Base-by-base conservation (phyloP, 1,140 invertebrate species). In the Zaprionus inermis region DNA sequence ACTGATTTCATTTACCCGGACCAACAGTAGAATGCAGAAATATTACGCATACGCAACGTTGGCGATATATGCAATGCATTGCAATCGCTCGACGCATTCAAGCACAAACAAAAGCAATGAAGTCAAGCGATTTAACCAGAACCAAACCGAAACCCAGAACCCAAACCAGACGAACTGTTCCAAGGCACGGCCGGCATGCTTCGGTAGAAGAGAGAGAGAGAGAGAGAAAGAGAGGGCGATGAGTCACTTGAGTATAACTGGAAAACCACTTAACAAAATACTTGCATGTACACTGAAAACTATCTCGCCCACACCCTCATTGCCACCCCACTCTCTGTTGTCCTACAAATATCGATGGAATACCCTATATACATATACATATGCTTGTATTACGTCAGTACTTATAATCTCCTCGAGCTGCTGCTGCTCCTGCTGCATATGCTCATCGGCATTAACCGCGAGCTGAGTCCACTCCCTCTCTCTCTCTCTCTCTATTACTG, bases 201-300 rank as follows among this genome's bases (percentile, higher is more conserved):
- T n/a, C n/a, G n/a, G n/a, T n/a, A n/a, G n/a, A n/a, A n/a, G n/a
- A n/a, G n/a, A n/a, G n/a, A n/a, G n/a, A n/a, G n/a, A n/a, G n/a
- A n/a, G n/a, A n/a, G n/a, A n/a, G n/a, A n/a, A n/a, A n/a, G n/a
- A n/a, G n/a, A n/a, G 55, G 18, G 18, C 3, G 44, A 9, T 49
- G 44, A 22, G n/a, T 49, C 56, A 44, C 64, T 72, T 68, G 11
- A 60, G n/a, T 30, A 38, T 28, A 73, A 59, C 16, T 41, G 61
- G 20, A 55, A 63, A 74, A 70, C 66, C 66, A 70, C 72, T 74
- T 69, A 61, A 60, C 63, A 44, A 72, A 67, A 68, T 68, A 60
- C 65, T 74, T 69, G 65, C 49, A n/a, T 54, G 34, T 38, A n/a
- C 10, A 41, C 7, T 51, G 52, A 54, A 68, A 69, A 74, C 46